These are phyloP conservation scores for Cyrtonyx montezumae DNA, from an alignment of 2,113 vertebrate genomes.

Conservation along the genomic window DNA sequence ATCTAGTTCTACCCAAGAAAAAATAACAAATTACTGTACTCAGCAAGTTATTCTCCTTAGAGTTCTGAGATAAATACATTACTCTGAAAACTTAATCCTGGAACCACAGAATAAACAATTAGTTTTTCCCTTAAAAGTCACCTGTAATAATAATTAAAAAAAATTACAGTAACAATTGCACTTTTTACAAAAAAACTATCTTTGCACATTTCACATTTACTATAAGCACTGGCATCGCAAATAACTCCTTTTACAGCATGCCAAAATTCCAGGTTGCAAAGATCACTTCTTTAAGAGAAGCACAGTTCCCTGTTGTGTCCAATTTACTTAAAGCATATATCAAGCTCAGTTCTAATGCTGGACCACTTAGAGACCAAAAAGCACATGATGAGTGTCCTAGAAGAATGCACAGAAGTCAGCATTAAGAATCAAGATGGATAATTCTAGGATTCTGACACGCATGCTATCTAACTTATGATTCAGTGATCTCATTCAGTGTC, in stretches of 20 bases:
- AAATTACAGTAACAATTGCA: background rate
- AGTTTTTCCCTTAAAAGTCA: background rate
- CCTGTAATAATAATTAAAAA: background rate
- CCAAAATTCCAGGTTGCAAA: background rate
- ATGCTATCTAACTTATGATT: background rate
- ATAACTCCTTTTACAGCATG: rapidly evolving
- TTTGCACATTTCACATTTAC: background rate
- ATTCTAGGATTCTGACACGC: background rate
- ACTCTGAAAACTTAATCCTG: background rate
- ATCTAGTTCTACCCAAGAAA: background rate
- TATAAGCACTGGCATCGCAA: background rate
- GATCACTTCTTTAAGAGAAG: background rate
- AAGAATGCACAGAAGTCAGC: background rate
- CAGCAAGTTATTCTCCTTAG: background rate
- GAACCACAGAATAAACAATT: background rate
- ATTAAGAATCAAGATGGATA: background rate
- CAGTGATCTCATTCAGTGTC: background rate
- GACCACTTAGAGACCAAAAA: background rate
- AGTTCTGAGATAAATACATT: background rate
- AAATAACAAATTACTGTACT: background rate
- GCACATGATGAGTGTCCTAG: background rate
- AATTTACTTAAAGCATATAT: background rate
- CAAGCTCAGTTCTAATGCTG: background rate
- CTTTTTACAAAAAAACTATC: background rate
- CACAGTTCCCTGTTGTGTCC: background rate